Percentiles rank a stretch among this genome's conserved stretches.
Conservation (phyloP, 2,113 vertebrate genomes). For the Motacilla tschutschensis region DNA sequence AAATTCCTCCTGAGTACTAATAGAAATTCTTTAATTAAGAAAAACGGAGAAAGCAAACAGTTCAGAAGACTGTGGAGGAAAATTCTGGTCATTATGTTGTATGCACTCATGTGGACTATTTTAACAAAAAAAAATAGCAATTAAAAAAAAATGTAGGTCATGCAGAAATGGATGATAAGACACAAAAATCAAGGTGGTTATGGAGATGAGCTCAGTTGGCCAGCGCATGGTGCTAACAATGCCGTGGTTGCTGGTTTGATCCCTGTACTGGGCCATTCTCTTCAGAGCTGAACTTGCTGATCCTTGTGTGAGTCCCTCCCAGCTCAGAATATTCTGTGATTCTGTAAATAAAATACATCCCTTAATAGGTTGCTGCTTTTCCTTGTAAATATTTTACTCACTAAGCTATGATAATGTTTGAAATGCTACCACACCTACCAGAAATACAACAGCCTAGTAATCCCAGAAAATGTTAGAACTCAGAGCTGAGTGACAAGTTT, state of each 20-base stretch:
- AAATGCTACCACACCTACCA: not conserved
- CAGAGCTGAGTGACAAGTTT: not conserved
- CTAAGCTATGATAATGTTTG: not conserved
- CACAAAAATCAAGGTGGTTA: not conserved
- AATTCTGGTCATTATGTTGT: not conserved
- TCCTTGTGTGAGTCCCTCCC: no score
- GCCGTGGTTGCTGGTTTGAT: not conserved
- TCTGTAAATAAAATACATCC: not conserved
- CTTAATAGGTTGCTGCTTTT: not conserved
- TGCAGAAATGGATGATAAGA: not conserved
- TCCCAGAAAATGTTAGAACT: not conserved
- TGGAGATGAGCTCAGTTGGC: not conserved
- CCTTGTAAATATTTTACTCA: not conserved
- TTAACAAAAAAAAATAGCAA: not conserved
- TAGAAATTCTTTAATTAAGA: not conserved
- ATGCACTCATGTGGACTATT: not conserved
- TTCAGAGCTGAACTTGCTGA: rapidly evolving
- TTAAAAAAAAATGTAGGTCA: not conserved
- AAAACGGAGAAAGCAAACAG: not conserved
- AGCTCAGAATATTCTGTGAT: not conserved
- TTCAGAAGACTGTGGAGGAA: not conserved
- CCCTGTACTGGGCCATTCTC: no score
- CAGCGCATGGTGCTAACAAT: not conserved
- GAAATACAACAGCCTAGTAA: not conserved
- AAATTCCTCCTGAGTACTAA: not conserved